phyloP scores from a whole-genome alignment of 2,888 invertebrate genomes.

The Agrotis ipsilon region DNA sequence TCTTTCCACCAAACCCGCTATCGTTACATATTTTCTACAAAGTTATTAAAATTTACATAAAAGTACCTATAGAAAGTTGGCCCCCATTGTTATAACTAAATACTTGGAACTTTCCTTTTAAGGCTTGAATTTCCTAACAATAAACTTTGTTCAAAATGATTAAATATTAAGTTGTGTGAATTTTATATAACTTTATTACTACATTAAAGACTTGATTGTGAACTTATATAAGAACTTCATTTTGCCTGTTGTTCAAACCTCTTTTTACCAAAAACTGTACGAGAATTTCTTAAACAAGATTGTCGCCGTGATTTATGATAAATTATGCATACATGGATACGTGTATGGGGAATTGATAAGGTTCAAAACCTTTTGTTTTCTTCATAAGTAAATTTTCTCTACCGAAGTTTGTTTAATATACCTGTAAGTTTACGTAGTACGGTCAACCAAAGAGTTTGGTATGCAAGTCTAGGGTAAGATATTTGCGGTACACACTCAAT shows the following conservation, averaged over 20 bases:
- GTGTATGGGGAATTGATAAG: constrained; percentile 44
- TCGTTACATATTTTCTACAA: constrained; percentile 39
- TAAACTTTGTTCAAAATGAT: constrained; percentile 64
- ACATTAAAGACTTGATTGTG: constrained; percentile 54
- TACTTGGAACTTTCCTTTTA: constrained; percentile 60
- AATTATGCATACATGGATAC: constrained; percentile 27
- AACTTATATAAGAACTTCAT: constrained; percentile 51
- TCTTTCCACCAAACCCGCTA: constrained; percentile 7
- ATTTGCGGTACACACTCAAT: neutral
- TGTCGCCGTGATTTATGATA: neutral
- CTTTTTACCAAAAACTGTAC: constrained; percentile 22
- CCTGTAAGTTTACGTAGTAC: neutral
- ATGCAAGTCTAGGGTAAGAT: no score
- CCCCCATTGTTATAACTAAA: constrained; percentile 62
- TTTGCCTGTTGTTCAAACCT: constrained; percentile 46
- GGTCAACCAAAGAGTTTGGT: constrained; percentile 1
- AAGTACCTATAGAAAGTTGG: constrained; percentile 44
- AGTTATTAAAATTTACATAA: constrained; percentile 62
- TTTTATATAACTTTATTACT: constrained; percentile 60
- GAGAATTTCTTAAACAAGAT: constrained; percentile 4
- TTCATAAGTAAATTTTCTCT: constrained; percentile 18
- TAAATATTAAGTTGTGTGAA: constrained; percentile 67
- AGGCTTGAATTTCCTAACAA: constrained; percentile 59
- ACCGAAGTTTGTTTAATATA: constrained; percentile 24
- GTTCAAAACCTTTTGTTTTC: constrained; percentile 23